Percentiles rank a stretch among this genome's conserved stretches.
Conservation (phyloP, 1,140 invertebrate genomes). For the Calephelis virginiensis region DNA sequence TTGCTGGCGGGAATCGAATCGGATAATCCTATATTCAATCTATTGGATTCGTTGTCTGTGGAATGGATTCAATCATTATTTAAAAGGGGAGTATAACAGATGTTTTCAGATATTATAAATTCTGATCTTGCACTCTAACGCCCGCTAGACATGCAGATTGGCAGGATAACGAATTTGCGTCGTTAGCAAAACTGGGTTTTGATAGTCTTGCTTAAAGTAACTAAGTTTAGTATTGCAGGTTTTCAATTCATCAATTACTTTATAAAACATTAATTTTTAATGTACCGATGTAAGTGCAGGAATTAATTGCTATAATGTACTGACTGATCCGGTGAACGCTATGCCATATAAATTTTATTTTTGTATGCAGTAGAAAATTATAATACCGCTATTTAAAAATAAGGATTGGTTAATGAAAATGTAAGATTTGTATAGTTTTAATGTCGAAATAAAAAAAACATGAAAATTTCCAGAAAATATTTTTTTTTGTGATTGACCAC, state of each 20-base stretch:
- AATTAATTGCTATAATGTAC: no score
- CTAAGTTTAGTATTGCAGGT: slow-evolving; percentile 48
- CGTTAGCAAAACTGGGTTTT: slow-evolving; percentile 63
- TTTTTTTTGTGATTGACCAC: no score
- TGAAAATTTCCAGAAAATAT: no score
- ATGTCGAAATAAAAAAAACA: no score
- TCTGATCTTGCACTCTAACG: slow-evolving; percentile 57
- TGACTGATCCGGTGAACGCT: no score
- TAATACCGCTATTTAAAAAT: no score
- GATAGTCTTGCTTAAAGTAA: slow-evolving; percentile 64
- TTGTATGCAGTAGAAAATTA: no score
- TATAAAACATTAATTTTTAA: background rate
- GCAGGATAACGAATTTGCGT: slow-evolving; percentile 58
- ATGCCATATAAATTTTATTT: no score
- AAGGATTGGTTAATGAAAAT: no score
- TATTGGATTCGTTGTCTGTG: background rate
- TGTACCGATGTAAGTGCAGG: no score
- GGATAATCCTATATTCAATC: background rate
- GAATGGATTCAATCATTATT: slow-evolving; percentile 10
- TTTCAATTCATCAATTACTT: slow-evolving; percentile 48
- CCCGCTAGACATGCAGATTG: slow-evolving; percentile 51
- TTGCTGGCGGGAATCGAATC: background rate
- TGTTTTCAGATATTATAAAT: slow-evolving; percentile 55
- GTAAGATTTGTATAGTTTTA: no score
- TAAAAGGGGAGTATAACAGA: slow-evolving; percentile 33